Evolutionary conservation across 2,888 invertebrate species (phyloP).

Genomic region (Hecatera dysodea): DNA sequence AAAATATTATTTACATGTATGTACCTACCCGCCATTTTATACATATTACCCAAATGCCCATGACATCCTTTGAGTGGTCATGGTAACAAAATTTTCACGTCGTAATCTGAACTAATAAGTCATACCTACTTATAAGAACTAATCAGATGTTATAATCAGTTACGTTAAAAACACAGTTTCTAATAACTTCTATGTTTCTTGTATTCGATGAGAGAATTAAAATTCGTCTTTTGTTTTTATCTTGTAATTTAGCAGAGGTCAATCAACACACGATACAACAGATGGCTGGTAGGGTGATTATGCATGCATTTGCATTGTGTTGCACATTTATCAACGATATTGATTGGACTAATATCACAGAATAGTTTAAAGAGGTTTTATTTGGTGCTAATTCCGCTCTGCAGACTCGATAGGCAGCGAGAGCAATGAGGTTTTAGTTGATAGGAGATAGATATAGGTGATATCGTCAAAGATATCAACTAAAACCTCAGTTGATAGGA

Average conservation of each 20-base stretch:
- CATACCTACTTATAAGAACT: slow-evolving; percentile 23
- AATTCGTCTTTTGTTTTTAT: slow-evolving; percentile 9
- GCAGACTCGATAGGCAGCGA: background rate
- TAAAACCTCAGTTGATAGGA: no score
- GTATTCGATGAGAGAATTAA: slow-evolving; percentile 10
- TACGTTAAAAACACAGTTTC: background rate
- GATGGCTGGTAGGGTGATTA: slow-evolving; percentile 23
- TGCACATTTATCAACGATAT: slow-evolving; percentile 16
- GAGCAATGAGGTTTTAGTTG: background rate
- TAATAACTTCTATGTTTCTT: slow-evolving; percentile 2
- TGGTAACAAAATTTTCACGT: slow-evolving; percentile 1
- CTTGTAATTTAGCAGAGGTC: slow-evolving; percentile 27
- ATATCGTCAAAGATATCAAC: no score
- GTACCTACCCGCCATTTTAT: slow-evolving; percentile 9
- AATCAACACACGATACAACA: slow-evolving; percentile 6
- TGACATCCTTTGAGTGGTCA: slow-evolving; percentile 35
- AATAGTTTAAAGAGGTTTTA: slow-evolving; percentile 1
- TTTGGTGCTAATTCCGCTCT: background rate
- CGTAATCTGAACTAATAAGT: background rate
- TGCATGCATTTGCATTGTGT: slow-evolving; percentile 41
- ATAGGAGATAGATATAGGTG: background rate
- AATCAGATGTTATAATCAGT: slow-evolving; percentile 20
- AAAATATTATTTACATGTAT: slow-evolving; percentile 20
- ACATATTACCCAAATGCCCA: slow-evolving; percentile 19
- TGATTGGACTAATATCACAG: slow-evolving; percentile 10